Percentiles rank a stretch among this genome's conserved stretches.
Evolutionary conservation across 2,797 vertebrate genomes (phyloP).

Genomic region (Tympanoctomys barrerae): DNA sequence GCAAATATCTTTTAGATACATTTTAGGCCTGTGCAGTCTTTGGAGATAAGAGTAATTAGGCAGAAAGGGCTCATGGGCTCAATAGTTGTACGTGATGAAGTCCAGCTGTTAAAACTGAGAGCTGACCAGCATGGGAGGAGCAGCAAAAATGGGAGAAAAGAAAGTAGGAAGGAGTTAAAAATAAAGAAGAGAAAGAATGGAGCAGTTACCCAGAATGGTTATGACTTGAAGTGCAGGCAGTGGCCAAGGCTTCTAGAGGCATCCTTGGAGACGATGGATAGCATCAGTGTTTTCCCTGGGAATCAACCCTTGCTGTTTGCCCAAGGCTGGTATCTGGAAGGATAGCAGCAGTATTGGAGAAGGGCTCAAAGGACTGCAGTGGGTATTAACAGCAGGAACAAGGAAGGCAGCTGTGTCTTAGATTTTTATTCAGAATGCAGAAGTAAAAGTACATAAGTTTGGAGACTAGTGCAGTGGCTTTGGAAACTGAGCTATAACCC

Average conservation of each 20-base stretch:
- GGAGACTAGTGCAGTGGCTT: background rate
- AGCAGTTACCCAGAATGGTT: background rate
- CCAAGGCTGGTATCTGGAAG: background rate
- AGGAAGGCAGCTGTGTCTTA: background rate
- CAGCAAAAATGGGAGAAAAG: background rate
- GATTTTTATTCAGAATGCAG: background rate
- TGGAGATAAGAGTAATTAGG: background rate
- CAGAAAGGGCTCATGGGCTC: background rate
- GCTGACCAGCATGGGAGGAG: background rate
- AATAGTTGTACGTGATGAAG: background rate
- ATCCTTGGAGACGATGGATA: background rate
- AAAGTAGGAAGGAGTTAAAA: background rate
- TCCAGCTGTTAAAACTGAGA: background rate
- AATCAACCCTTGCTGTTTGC: background rate
- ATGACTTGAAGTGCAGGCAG: rapidly evolving
- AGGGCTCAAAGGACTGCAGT: background rate
- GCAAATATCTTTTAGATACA: background rate
- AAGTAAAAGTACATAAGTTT: background rate
- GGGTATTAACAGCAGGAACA: background rate
- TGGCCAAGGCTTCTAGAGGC: background rate
- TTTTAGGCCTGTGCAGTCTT: background rate
- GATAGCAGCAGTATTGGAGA: too few species aligned
- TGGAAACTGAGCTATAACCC: background rate
- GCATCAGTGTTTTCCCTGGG: rapidly evolving
- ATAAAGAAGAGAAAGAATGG: background rate